A percentile compares a stretch with the other conserved stretches of the same genome.
Evolutionary conservation across 2,888 invertebrate genomes (phyloP).

Genomic region (Cloeon dipterum): DNA sequence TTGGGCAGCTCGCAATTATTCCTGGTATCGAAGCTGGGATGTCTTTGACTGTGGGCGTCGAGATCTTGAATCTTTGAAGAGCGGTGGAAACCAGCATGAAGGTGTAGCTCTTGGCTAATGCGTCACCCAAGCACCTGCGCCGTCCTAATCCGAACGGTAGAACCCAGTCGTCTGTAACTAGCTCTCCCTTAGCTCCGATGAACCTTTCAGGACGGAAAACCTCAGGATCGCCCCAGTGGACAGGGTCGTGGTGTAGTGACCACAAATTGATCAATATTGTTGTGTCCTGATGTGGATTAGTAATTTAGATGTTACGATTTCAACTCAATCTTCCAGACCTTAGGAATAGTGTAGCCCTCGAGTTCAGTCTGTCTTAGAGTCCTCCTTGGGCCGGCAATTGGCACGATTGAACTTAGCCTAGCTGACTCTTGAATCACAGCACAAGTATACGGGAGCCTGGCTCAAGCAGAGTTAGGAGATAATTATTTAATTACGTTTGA

Average conservation of each 20-base stretch:
- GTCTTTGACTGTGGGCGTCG: constrained; percentile 18
- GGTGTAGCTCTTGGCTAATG: constrained; percentile 31
- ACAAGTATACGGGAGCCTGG: constrained; percentile 26
- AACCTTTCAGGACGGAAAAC: constrained; percentile 39
- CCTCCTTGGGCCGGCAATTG: constrained; percentile 24
- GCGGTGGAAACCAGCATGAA: constrained; percentile 35
- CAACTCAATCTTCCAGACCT: constrained; percentile 11
- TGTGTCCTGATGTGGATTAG: constrained; percentile 17
- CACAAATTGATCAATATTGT: constrained; percentile 26
- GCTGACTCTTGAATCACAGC: constrained; percentile 27
- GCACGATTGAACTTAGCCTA: constrained; percentile 21
- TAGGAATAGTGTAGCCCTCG: constrained; percentile 28
- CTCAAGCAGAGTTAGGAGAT: neutral
- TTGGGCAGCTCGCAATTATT: neutral
- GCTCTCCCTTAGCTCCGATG: constrained; percentile 24
- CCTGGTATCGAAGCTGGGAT: constrained; percentile 18
- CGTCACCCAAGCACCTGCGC: constrained; percentile 39
- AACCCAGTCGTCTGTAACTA: constrained; percentile 27
- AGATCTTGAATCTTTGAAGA: constrained; percentile 27
- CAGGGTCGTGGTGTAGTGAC: constrained; percentile 29
- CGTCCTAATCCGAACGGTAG: constrained; percentile 40
- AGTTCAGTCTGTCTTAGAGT: constrained; percentile 27
- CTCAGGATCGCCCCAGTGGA: constrained; percentile 34
- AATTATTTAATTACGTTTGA: neutral
- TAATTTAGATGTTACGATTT: neutral